phyloP scores from a whole-genome alignment of 2,113 vertebrate genomes.

The Pithys albifrons region DNA sequence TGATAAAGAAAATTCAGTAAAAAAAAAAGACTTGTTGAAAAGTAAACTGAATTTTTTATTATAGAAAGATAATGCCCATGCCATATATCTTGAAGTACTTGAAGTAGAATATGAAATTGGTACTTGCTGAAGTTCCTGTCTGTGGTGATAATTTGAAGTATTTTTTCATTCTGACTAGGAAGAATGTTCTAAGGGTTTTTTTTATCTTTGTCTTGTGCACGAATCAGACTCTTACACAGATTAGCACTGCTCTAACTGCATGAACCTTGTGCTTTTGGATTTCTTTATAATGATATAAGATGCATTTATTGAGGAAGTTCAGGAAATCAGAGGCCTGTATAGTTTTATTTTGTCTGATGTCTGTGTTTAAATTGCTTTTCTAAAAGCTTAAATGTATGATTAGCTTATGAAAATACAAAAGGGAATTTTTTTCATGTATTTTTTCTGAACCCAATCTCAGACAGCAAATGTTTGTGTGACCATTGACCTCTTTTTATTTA shows the following conservation, averaged over 20 bases:
- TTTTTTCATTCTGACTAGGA: background rate
- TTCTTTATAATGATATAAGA: background rate
- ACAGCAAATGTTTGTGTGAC: background rate
- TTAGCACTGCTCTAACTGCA: background rate
- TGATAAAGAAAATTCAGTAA: background rate
- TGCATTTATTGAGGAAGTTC: background rate
- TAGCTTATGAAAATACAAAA: background rate
- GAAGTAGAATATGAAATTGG: background rate
- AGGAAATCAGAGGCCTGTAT: background rate
- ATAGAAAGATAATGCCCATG: background rate
- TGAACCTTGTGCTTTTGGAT: background rate
- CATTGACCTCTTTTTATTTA: background rate
- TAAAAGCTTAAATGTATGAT: background rate
- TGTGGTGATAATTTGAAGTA: background rate
- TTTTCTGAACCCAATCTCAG: background rate
- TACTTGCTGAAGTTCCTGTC: background rate
- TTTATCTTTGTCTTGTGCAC: background rate
- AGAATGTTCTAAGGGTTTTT: accelerated
- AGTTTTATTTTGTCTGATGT: background rate
- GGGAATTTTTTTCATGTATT: background rate
- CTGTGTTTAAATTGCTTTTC: background rate
- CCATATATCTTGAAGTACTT: background rate
- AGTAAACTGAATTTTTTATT: background rate
- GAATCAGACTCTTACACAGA: background rate
- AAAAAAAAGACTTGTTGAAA: background rate